These are phyloP conservation scores for Teleiodes luculella DNA, from an alignment of 2,888 invertebrate species.

Conservation along the genomic window DNA sequence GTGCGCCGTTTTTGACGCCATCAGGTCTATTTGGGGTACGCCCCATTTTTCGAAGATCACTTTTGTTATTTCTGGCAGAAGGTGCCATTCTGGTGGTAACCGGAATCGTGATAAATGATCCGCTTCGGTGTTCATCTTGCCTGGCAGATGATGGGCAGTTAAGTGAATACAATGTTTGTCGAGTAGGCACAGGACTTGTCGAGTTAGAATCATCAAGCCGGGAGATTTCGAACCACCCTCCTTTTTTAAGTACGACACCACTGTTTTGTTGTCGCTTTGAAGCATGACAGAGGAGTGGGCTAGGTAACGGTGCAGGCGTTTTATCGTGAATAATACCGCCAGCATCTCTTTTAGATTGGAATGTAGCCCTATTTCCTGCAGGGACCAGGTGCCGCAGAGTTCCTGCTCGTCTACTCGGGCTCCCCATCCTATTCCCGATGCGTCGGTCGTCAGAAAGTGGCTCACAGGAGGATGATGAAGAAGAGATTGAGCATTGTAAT, in stretches of 20 bases:
- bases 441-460: conserved; percentile 24
- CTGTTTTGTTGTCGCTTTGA: conserved; percentile 20
- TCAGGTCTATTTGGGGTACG: conserved; percentile 13
- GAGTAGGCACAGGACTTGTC: conserved; percentile 7
- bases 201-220: conserved; percentile 15
- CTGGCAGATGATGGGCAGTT: conserved; percentile 16
- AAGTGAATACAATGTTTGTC: conserved; percentile 13
- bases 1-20: conserved; percentile 12
- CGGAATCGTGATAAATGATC: conserved; percentile 14
- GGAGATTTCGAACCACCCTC: conserved; percentile 19
- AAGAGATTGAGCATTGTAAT: background rate
- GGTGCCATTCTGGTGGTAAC: conserved; percentile 16
- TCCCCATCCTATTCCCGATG: conserved; percentile 21
- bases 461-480: conserved; percentile 17
- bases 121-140: conserved; percentile 17
- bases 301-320: conserved; percentile 6
- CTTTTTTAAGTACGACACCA: conserved; percentile 19
- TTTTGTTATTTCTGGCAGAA: conserved; percentile 8
- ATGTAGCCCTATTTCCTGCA: conserved; percentile 5
- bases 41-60: conserved; percentile 14
- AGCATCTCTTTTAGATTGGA: conserved; percentile 12
- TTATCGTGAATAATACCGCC: conserved; percentile 9
- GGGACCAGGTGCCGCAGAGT: conserved; percentile 14
- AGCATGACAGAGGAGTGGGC: conserved; percentile 9
- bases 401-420: conserved; percentile 13